phyloP scores from a whole-genome alignment of 2,797 vertebrate species.

The Jordanella pulchra region DNA sequence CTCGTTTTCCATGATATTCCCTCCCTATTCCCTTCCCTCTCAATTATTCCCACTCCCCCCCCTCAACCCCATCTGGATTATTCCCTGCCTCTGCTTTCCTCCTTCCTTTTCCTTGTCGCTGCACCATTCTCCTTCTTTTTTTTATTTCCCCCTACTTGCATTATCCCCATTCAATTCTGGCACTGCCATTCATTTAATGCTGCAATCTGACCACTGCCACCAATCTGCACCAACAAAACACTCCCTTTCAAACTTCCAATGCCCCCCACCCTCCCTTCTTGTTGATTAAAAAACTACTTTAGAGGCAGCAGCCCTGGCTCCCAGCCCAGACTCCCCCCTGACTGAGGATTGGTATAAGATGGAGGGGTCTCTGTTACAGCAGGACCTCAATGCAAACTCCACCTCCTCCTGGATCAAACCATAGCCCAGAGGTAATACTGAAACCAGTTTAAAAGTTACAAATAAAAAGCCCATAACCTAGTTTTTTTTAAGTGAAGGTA shows the following conservation, averaged over 20 bases:
- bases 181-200: constrained; percentile 66
- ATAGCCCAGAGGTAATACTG: constrained; percentile 82
- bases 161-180: constrained; percentile 59
- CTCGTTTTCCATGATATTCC: constrained; percentile 11
- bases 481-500: constrained; percentile 19
- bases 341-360: constrained; percentile 87
- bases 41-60: constrained; percentile 21
- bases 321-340: constrained; percentile 84
- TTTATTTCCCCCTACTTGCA: constrained; percentile 38
- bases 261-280: constrained; percentile 43
- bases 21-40: constrained; percentile 20
- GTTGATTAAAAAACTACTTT: constrained; percentile 70
- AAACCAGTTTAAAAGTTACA: constrained; percentile 17
- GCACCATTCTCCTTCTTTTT: constrained; percentile 15
- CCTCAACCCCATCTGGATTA: constrained; percentile 30
- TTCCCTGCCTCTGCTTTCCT: constrained; percentile 4
- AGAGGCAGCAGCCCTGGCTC: constrained; percentile 81
- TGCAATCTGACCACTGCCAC: constrained; percentile 70
- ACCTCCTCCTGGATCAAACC: constrained; percentile 91
- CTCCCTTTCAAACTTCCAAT: constrained; percentile 71
- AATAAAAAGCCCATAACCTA: constrained; percentile 32
- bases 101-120: not conserved
- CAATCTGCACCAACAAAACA: constrained; percentile 74
- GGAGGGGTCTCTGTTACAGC: constrained; percentile 86
- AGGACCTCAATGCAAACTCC: constrained; percentile 91